Evolutionary conservation across 2,113 vertebrate species (phyloP), one percentile per base, ranked within the genome.

Genomic region (Laticauda colubrina): DNA sequence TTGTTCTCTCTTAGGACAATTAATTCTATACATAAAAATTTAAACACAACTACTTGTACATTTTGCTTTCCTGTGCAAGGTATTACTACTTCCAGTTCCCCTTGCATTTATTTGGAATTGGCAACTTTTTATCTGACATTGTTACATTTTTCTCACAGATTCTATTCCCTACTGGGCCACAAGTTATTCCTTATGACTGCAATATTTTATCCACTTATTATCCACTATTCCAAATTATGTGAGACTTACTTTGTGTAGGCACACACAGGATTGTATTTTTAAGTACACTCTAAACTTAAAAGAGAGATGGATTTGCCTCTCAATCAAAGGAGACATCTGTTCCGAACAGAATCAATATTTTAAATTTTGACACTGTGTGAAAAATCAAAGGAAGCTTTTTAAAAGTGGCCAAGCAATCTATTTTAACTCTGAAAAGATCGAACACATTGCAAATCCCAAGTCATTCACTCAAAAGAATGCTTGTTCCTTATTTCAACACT

Each of bases 1-100:
- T 26, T 89, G 3, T 53, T 88, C 18, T 10, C 1, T 2, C 92
- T 87, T 61, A 92, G 87, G 94, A 53, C 85, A 93, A 91, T 93
- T 54, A 94, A 94, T 39, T 29, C 26, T 29, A 55, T 75, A 55
- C 48, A 55, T 45, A 75, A 69, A 26, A 51, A 20, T 55, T 55
- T 20, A 45, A 89, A 59, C 9, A 43, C 43, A n/a, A 12, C 8
- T 55, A 75, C 3, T 45, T 92, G 12, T 55, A 20, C 18, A 9
- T 43, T 88, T 18, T 43, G 43, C 24, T 51, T 7, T 54, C n/a
- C 14, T 7, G 11, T 69, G 10, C 56, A 87, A 91, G 23, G 1
- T n/a, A 8, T 53, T 29, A 81, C 21, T 91, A 56, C 15, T 21
- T 23, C 54, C 54, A 57, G 15, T 48, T 86, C 85, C 4, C 5